These are phyloP conservation scores for Anseranas semipalmata DNA, from an alignment of 2,113 vertebrate species.

Conservation along the genomic window DNA sequence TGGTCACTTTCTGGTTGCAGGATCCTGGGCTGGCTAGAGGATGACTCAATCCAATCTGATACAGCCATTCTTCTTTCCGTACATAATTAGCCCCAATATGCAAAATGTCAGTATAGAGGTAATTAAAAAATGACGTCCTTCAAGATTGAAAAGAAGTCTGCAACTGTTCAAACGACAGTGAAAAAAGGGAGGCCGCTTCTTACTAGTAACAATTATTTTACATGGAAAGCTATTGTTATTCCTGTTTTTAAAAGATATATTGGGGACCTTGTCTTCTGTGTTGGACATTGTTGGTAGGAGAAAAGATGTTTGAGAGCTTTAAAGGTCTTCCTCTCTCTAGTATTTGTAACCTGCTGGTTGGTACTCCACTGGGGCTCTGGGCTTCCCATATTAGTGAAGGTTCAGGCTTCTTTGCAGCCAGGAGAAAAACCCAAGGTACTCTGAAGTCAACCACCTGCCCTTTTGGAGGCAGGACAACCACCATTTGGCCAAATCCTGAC, in stretches of 20 bases:
- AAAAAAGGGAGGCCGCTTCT: not conserved
- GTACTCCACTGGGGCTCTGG: not conserved
- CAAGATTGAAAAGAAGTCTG: not conserved
- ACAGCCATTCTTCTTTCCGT: not conserved
- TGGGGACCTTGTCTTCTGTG: not conserved
- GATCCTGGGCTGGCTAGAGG: not conserved
- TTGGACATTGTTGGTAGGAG: not conserved
- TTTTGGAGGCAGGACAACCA: not conserved
- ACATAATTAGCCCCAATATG: not conserved
- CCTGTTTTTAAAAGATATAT: not conserved
- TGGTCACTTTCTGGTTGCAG: not conserved
- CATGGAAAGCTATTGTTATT: not conserved
- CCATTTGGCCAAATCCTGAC: accelerated
- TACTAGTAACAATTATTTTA: not conserved
- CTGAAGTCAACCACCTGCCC: not conserved
- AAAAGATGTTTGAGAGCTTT: not conserved
- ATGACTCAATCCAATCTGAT: not conserved
- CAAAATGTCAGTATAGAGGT: not conserved
- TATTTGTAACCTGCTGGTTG: not conserved
- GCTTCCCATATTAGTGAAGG: not conserved
- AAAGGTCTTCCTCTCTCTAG: not conserved
- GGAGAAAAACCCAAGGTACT: not conserved
- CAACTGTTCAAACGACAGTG: not conserved
- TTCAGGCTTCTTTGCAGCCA: not conserved
- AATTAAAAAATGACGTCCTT: not conserved